These are phyloP conservation scores for Zosterops borbonicus DNA, from an alignment of 2,113 vertebrate species.

Conservation along the genomic window DNA sequence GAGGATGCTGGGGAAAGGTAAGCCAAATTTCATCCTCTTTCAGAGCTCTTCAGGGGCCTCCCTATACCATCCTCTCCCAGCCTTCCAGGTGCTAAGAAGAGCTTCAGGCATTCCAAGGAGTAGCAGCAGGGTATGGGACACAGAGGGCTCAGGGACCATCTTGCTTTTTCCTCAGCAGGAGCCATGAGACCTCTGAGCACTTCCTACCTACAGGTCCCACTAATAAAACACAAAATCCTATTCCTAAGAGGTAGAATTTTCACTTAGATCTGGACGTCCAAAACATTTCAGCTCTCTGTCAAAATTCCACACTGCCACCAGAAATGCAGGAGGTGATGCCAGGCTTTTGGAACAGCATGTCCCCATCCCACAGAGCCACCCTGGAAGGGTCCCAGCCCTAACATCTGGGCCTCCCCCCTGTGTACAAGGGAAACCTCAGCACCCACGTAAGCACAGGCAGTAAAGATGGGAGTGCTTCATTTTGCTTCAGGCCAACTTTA, in stretches of 20 bases:
- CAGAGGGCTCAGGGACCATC: neutral
- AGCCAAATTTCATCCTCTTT: neutral
- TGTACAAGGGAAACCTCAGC: neutral
- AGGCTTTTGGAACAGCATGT: neutral
- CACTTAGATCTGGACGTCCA: neutral
- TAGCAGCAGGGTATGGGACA: neutral
- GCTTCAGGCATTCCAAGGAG: neutral
- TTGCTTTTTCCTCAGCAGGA: neutral
- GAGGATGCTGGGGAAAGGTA: neutral
- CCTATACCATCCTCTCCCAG: neutral
- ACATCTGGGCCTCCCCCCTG: neutral
- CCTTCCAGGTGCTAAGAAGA: neutral
- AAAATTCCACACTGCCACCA: neutral
- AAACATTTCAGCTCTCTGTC: neutral
- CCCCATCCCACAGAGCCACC: neutral
- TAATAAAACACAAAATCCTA: neutral
- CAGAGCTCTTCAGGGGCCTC: neutral
- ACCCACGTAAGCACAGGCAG: neutral
- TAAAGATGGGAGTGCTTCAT: neutral
- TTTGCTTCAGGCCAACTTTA: neutral
- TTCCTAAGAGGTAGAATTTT: neutral
- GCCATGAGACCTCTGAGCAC: neutral
- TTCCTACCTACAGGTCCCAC: neutral
- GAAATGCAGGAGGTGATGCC: neutral
- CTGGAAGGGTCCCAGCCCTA: neutral